Conservation (phyloP, 2,113 vertebrate genomes). For the Thomomys bottae region DNA sequence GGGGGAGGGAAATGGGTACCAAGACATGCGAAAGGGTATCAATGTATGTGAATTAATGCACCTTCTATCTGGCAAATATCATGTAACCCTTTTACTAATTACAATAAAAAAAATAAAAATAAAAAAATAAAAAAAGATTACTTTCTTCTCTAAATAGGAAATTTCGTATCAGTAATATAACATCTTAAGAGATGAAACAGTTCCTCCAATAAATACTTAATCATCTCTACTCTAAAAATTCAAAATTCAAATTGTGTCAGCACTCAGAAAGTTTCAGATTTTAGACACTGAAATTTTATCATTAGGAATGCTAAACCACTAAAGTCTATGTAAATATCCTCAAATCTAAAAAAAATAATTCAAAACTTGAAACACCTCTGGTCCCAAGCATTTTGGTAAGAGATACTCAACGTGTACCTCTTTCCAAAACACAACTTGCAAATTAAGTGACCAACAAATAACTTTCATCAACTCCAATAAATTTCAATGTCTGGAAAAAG, state of each 20-base stretch:
- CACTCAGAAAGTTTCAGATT: background rate
- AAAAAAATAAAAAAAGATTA: background rate
- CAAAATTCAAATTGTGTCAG: background rate
- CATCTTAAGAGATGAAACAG: slow-evolving; percentile 16
- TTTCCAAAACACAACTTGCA: background rate
- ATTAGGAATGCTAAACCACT: background rate
- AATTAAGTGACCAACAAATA: background rate
- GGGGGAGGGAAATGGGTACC: too few species aligned
- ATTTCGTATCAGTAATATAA: background rate
- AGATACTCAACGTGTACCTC: too few species aligned
- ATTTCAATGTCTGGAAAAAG: background rate
- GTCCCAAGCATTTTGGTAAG: too few species aligned
- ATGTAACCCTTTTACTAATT: too few species aligned
- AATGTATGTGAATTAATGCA: too few species aligned
- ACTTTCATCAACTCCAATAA: background rate
- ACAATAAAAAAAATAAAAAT: too few species aligned
- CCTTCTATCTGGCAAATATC: too few species aligned
- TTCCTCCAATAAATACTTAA: background rate
- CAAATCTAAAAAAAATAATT: background rate
- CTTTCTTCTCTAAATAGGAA: background rate
- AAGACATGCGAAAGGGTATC: too few species aligned
- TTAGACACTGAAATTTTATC: background rate
- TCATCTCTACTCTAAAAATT: rapidly evolving
- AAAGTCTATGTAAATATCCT: background rate
- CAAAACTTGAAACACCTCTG: background rate